Base-by-base conservation (phyloP, 2,888 invertebrate genomes). In the Brachynemurus nebulosus region DNA sequence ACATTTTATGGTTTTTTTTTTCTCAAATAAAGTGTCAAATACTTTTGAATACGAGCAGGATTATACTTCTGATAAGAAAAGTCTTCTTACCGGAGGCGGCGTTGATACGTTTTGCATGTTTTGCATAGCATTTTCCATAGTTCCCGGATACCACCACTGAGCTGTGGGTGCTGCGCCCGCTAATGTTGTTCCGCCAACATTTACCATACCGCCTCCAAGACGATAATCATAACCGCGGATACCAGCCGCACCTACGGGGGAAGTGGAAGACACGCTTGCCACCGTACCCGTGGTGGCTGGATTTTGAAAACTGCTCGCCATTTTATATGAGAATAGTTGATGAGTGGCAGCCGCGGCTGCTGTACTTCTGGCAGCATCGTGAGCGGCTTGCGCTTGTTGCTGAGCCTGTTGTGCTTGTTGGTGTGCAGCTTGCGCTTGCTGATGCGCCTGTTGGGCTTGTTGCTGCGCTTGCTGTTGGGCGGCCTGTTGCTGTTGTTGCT, bases 311-410 rank as follows among this genome's bases (percentile, higher is more conserved):
- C 81, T 82, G 63, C 81, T 80, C 58, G 84, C 80, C 84, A 86
- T 85, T 74, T 86, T 86, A 65, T 86, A 86, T 50, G 80, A 79
- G 63, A 85, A 86, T 55, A 85, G 70, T 65, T 85, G 85, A 61
- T 84, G 84, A 53, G 74, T 72, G 42, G 69, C 69, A 50, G 71
- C 71, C 50, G 69, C 70, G 49, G 72, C 68, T 39, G 74, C 70
- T 53, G 72, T 71, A 57, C 72, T 72, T 57, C 72, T 70, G 51
- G 69, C 72, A 48, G 70, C 70, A 43, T 67, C 67, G 53, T 65
- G 65, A 55, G 70, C 67, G 54, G 65, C 57, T 51, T 60, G 60
- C 50, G 60, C 65, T 56, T 69, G 69, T 45, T 63, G 63, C 52
- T 65, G 65, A 45, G 57, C 57, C 48, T 60, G 63, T 55, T 70